Base-by-base conservation (phyloP, 2,113 vertebrate species). In the Todiramphus saurophagus region DNA sequence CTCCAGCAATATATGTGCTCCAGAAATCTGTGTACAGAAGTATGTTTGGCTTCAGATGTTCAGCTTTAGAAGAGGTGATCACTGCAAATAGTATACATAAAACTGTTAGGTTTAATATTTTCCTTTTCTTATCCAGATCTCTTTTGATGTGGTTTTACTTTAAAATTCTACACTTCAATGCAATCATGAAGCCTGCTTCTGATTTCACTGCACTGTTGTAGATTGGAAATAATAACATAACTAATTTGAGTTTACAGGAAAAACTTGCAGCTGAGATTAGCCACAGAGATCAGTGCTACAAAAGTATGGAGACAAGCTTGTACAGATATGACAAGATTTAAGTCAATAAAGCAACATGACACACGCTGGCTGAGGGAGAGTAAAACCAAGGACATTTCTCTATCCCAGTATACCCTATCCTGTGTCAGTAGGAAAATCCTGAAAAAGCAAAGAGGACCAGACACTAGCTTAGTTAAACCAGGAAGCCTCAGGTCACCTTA, bases 391-490 rank as follows among this genome's bases (percentile, higher is more conserved):
- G 91, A 85, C 30, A 2, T 74, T 79, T 90, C 41, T 84, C 62
- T 77, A 83, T 89, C 41, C 72, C 83, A 69, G 56, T 90, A 83
- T 93, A 76, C 9, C 9, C 39, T 86, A 66, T 33, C 72, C 24
- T 14, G 73, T 41, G 41, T 83, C 48, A 90, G 31, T 14, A 92
- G 37, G 58, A 77, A 76, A 91, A 58, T 79, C 55, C 51, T 80
- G 76, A 83, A 83, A 95, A 94, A 85, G 64, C 51, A 95, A 96
- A 96, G 92, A 96, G 63, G 86, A 92, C 77, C 80, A 95, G 95
- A 95, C 94, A 95, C 86, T 95, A 94, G 85, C 67, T 87, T 88
- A 96, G 81, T 88, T 89, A 95, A 93, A 85, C 90, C 70, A 48
- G 87, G 86, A 95, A 83, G 94, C 95, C 93, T 81, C 35, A 0